Percentiles rank a stretch among this genome's conserved stretches.
Conservation (phyloP, 2,113 vertebrate species). For the Pandion haliaetus region DNA sequence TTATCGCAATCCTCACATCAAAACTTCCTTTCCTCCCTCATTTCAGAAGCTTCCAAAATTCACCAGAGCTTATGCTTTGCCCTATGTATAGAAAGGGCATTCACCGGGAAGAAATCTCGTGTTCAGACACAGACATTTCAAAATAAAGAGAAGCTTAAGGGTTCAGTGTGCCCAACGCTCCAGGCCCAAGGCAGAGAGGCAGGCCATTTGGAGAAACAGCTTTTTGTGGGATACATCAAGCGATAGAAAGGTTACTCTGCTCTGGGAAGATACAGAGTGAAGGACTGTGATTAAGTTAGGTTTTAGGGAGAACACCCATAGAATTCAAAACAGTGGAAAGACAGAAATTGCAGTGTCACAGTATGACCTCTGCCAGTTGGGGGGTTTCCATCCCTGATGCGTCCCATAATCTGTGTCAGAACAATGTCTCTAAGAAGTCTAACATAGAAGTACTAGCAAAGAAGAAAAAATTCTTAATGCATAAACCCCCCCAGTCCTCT, state of each 20-base stretch:
- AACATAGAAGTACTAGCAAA: neutral
- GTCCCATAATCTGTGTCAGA: neutral
- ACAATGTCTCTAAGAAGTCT: neutral
- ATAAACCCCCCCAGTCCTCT: neutral
- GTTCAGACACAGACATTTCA: neutral
- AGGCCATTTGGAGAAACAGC: neutral
- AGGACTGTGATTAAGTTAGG: neutral
- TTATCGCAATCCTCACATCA: neutral
- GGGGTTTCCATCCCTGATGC: neutral
- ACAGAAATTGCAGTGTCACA: neutral
- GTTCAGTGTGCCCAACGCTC: neutral
- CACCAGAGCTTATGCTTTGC: neutral
- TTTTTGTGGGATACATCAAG: neutral
- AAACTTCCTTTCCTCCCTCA: neutral
- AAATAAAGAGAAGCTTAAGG: neutral
- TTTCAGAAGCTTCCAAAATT: neutral
- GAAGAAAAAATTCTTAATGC: neutral
- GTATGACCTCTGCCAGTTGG: neutral
- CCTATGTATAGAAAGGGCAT: neutral
- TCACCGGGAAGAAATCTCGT: neutral
- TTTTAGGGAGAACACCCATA: neutral
- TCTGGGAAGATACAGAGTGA: neutral
- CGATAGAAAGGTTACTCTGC: neutral
- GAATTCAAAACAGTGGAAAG: neutral
- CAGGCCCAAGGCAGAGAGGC: accelerated